These are phyloP conservation scores for Lutraria rhynchaena DNA, from an alignment of 1,140 invertebrate species.

Conservation along the genomic window DNA sequence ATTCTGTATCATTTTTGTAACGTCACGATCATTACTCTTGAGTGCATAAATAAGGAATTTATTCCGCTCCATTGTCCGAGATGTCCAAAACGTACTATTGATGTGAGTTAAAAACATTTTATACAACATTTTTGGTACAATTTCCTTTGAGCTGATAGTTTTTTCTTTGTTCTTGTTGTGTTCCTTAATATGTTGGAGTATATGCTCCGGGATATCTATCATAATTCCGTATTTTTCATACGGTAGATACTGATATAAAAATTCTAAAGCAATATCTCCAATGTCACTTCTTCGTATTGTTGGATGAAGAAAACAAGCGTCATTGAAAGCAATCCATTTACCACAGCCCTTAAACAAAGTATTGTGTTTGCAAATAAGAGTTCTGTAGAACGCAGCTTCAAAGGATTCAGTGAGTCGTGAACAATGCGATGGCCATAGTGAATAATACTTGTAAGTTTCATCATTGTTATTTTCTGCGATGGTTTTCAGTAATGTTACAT, in stretches of 20 bases:
- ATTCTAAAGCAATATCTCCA: conserved; percentile 17
- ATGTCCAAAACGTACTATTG: background rate
- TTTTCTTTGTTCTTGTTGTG: background rate
- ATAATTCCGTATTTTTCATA: background rate
- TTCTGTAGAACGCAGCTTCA: conserved; percentile 1
- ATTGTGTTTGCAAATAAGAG: background rate
- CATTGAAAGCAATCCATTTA: conserved; percentile 8
- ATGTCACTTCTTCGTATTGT: background rate
- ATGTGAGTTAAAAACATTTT: conserved; percentile 10
- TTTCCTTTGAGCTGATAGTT: background rate
- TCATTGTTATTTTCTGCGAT: background rate
- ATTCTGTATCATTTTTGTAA: conserved; percentile 5
- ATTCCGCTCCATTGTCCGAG: background rate
- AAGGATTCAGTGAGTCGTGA: background rate
- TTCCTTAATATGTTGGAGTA: background rate
- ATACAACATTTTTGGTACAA: conserved; percentile 11
- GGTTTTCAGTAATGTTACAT: background rate
- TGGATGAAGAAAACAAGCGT: conserved; percentile 18
- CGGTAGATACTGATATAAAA: conserved; percentile 2
- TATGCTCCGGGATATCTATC: conserved; percentile 20
- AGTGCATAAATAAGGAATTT: conserved; percentile 19
- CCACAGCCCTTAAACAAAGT: conserved; percentile 8
- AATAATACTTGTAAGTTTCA: conserved; percentile 1
- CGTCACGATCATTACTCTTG: background rate
- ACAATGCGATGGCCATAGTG: conserved; percentile 22